Evolutionary conservation across 2,113 vertebrate species (phyloP), one percentile per base, ranked within the genome.

Genomic region (Laterallus jamaicensis): DNA sequence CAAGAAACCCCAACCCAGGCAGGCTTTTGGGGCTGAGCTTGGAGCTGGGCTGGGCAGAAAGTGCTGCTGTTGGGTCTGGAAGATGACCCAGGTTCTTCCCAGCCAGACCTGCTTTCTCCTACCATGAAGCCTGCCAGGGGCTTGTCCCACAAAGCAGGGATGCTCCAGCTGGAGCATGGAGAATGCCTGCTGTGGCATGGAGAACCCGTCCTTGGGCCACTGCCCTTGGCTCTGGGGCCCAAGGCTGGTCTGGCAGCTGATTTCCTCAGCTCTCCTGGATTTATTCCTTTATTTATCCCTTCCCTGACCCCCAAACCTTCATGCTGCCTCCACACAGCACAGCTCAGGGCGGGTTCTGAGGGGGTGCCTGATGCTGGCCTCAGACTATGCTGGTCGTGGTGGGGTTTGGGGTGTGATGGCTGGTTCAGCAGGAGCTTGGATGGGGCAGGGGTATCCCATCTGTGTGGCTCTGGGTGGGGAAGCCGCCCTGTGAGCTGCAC

Each of bases 231-330:
- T 7, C 2, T 25, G 6, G 47, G 37, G 7, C 9, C 74, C 28
- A 28, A 59, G 58, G 37, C 22, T n/a, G 3, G 0, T 70, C 28
- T 42, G 40, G 70, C 85, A 59, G 47, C 15, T 4, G 9, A 39
- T 84, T 82, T 47, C 49, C 70, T 84, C 25, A 1, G 15, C 21
- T 58, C 28, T 58, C 86, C 76, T 67, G 20, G 49, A 22, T 49
- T 22, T 22, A 49, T 87, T 68, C 75, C 67, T 82, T 73, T 66
- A 81, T 91, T 90, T 87, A 77, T 91, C 63, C 88, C 85, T 87
- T 81, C 69, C 78, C 2, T 67, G 85, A 49, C 70, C 82, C 58
- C n/a, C 5, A 5, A 25, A 20, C 4, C 3, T 55, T 69, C 3
- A 6, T 19, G 0, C 49, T 26, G 28, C 29, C 10, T 17, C 55